These are phyloP conservation scores for Chinchilla lanigera DNA, from an alignment of 2,113 vertebrate genomes.

Conservation along the genomic window DNA sequence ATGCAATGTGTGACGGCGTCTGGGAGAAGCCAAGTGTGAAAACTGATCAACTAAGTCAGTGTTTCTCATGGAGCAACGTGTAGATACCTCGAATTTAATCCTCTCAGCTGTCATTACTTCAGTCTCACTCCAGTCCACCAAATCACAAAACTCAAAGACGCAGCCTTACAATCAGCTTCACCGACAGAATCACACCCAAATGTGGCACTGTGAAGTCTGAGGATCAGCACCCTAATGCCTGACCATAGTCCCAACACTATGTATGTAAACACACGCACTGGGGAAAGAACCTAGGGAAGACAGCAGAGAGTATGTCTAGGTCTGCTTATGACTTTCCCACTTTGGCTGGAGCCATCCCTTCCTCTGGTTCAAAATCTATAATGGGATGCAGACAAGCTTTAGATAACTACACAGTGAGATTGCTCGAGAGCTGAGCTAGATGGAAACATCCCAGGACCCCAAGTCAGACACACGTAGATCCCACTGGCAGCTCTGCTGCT, in stretches of 20 bases:
- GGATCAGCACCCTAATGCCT: not conserved
- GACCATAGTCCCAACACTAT: not conserved
- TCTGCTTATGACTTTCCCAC: not conserved
- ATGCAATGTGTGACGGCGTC: not conserved
- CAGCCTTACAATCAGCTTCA: not conserved
- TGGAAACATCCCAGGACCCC: not conserved
- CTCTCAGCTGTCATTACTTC: not conserved
- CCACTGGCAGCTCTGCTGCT: not conserved
- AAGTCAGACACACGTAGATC: not conserved
- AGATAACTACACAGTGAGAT: not conserved
- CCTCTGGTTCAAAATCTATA: not conserved
- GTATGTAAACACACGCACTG: not conserved
- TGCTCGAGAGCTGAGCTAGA: not conserved
- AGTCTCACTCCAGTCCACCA: not conserved
- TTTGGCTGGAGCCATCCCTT: not conserved
- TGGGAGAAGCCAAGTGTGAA: not conserved
- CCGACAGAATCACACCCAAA: not conserved
- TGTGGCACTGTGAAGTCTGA: not conserved
- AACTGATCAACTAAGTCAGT: not conserved
- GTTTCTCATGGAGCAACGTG: not conserved
- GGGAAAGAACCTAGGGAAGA: not conserved
- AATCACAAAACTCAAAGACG: not conserved
- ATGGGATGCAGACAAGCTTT: not conserved
- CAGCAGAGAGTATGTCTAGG: not conserved
- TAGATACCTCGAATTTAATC: not conserved